Conservation (phyloP, 2,888 invertebrate genomes). For the Tortrix viridana region DNA sequence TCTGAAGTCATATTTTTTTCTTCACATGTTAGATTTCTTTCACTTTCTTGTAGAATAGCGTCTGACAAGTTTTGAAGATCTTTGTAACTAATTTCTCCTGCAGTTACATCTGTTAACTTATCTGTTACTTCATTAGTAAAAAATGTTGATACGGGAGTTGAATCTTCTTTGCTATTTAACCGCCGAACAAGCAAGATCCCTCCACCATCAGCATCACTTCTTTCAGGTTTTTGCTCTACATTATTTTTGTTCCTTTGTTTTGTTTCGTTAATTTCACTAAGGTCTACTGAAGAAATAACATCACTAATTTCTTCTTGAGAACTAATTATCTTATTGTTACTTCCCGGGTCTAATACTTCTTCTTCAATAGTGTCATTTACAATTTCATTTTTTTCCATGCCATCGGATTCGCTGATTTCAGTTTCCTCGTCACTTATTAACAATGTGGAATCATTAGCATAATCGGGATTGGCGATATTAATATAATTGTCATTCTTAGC, state of each 20-base stretch:
- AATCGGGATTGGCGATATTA: background rate
- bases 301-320: slow-evolving; percentile 16
- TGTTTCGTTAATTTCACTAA: slow-evolving; percentile 15
- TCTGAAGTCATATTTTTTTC: background rate
- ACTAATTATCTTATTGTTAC: slow-evolving; percentile 16
- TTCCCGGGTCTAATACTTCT: background rate
- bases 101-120: slow-evolving; percentile 33
- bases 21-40: slow-evolving; percentile 8
- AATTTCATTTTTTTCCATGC: slow-evolving; percentile 6
- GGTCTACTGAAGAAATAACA: slow-evolving; percentile 12
- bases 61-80: slow-evolving; percentile 68
- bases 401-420: slow-evolving; percentile 29
- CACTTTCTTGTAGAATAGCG: slow-evolving; percentile 51
- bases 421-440: background rate
- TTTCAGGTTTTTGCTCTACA: slow-evolving; percentile 14
- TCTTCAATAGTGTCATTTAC: slow-evolving; percentile 8
- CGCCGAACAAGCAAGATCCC: background rate
- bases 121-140: background rate
- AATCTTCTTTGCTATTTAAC: slow-evolving; percentile 16
- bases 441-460: background rate
- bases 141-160: background rate
- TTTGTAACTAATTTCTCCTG: slow-evolving; percentile 43
- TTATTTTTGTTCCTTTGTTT: slow-evolving; percentile 18
- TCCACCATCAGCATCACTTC: background rate
- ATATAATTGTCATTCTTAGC: slow-evolving; percentile 1